Conservation (phyloP, 1,140 invertebrate genomes). For the Charaxes varanes region DNA sequence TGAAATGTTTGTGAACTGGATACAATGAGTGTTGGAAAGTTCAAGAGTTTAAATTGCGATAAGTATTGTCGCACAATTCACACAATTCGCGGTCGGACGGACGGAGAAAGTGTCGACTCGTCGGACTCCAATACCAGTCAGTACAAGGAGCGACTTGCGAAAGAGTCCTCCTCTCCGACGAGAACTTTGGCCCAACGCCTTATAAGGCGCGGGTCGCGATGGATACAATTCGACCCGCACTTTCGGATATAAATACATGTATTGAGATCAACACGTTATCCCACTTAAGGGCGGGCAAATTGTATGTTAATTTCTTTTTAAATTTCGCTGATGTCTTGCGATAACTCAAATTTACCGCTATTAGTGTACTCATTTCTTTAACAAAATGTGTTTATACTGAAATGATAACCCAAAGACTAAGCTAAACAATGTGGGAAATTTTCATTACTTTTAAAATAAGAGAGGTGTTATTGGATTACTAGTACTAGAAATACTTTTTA, state of each 20-base stretch:
- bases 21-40: constrained; percentile 14
- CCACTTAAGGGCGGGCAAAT: constrained; percentile 5
- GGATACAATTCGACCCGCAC: constrained; percentile 14
- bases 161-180: constrained; percentile 34
- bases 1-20: constrained; percentile 8
- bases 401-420: too few species aligned
- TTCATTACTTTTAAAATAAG: too few species aligned
- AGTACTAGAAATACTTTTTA: too few species aligned
- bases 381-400: too few species aligned
- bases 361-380: too few species aligned
- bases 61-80: constrained; percentile 38
- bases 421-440: too few species aligned
- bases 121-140: too few species aligned
- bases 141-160: constrained; percentile 48
- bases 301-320: too few species aligned
- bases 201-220: constrained; percentile 15
- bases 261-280: constrained; percentile 15
- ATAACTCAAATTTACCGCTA: too few species aligned
- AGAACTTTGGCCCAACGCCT: constrained; percentile 24
- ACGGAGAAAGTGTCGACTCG: constrained; percentile 48
- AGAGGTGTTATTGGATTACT: too few species aligned
- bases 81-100: constrained; percentile 43
- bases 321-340: too few species aligned
- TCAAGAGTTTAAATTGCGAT: constrained; percentile 22
- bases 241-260: constrained; percentile 21